phyloP scores from a whole-genome alignment of 2,113 vertebrate species.

The Zosterops lateralis region DNA sequence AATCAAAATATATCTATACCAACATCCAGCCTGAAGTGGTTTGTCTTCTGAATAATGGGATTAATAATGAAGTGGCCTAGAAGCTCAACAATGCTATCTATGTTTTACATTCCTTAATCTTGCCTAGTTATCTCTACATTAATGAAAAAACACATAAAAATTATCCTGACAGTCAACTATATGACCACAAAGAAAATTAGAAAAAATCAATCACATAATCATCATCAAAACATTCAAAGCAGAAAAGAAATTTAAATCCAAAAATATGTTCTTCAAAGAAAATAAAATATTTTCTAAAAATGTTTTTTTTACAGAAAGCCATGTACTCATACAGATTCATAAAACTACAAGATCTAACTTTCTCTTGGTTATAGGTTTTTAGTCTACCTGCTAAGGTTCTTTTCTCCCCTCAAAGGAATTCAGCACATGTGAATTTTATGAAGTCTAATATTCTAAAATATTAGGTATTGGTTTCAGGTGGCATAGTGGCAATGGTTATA shows the following conservation, averaged over 20 bases:
- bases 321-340: neutral
- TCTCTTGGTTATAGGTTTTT: neutral
- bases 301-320: neutral
- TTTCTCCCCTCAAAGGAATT: neutral
- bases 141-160: neutral
- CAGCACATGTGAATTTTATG: neutral
- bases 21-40: neutral
- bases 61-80: neutral
- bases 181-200: neutral
- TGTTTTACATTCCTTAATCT: neutral
- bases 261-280: neutral
- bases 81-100: neutral
- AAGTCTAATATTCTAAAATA: neutral
- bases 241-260: neutral
- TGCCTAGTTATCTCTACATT: neutral
- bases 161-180: neutral
- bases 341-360: neutral
- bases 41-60: neutral
- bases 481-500: neutral
- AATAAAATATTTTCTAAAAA: neutral
- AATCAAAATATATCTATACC: neutral
- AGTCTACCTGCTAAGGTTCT: neutral
- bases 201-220: neutral
- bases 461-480: rapidly evolving
- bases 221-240: neutral